These are phyloP conservation scores for Reinhardtius hippoglossoides DNA, from an alignment of 2,113 vertebrate genomes.

Conservation along the genomic window DNA sequence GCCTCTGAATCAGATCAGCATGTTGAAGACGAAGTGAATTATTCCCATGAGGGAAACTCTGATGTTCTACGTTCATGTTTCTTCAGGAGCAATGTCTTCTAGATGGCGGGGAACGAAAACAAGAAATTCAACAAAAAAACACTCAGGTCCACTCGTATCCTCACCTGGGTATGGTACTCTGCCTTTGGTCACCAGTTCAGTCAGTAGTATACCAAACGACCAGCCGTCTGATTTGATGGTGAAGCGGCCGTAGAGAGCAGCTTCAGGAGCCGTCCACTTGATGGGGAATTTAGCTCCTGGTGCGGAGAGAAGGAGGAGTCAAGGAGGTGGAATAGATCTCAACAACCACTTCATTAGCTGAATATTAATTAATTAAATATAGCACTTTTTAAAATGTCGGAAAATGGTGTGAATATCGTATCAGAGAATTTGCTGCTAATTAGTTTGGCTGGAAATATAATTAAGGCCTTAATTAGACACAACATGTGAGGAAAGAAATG, in stretches of 20 bases:
- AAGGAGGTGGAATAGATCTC: background rate
- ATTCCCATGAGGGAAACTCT: background rate
- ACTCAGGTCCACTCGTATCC: no score
- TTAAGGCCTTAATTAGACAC: no score
- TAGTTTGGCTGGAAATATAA: no score
- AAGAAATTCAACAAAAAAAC: no score
- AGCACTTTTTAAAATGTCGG: no score
- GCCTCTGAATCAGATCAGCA: background rate
- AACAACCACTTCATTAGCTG: background rate
- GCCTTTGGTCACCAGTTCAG: conserved; percentile 96
- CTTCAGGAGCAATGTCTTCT: background rate
- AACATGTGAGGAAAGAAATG: no score
- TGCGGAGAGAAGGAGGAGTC: conserved; percentile 13
- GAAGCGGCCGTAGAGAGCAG: conserved; percentile 96
- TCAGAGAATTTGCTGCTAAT: no score
- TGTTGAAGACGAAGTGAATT: background rate
- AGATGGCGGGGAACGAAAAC: no score
- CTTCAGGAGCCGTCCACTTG: conserved; percentile 98
- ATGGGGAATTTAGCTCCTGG: conserved; percentile 98
- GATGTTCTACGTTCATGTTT: background rate
- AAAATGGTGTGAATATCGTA: no score
- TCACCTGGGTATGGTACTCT: conserved; percentile 97
- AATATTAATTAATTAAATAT: no score
- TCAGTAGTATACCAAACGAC: conserved; percentile 98
- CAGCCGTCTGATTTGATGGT: conserved; percentile 98